Conservation (phyloP, 2,888 invertebrate species). For the Byasa hedistus region DNA sequence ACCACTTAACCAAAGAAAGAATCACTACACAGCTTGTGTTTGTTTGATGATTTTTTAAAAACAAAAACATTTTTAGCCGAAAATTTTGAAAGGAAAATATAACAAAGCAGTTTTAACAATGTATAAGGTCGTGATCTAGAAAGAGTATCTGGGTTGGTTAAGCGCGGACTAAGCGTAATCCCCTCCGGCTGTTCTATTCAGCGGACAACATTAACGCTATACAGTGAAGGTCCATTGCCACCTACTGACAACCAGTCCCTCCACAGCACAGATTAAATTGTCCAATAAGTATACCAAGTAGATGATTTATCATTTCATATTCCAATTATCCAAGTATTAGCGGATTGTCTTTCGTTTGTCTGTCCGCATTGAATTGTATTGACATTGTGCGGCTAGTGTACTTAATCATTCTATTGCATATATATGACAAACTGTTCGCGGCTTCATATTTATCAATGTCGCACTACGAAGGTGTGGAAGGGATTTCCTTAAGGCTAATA, state of each 20-base stretch:
- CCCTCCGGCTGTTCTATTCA: conserved; percentile 7
- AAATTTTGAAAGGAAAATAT: background rate
- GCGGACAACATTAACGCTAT: conserved; percentile 34
- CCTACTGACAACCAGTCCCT: conserved; percentile 56
- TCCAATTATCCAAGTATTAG: conserved; percentile 36
- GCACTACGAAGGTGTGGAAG: conserved; percentile 16
- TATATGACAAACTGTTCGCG: conserved; percentile 10
- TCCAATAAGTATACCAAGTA: conserved; percentile 60
- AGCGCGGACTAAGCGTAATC: conserved; percentile 28
- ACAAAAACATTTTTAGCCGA: background rate
- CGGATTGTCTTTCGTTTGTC: conserved; percentile 30
- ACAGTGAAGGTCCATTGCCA: conserved; percentile 42
- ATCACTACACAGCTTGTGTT: no score
- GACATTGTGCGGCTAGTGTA: conserved; percentile 2
- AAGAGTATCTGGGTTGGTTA: conserved; percentile 30
- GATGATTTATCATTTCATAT: conserved; percentile 60
- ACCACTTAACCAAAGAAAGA: no score
- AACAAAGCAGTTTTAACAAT: background rate
- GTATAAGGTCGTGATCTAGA: background rate
- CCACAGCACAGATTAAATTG: conserved; percentile 64
- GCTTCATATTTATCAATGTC: conserved; percentile 26
- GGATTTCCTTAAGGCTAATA: conserved; percentile 11
- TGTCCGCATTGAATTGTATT: conserved; percentile 32
- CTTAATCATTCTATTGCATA: conserved; percentile 23
- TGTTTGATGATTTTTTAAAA: no score